Evolutionary conservation across 1,140 invertebrate species (phyloP), one percentile per base, ranked within the genome.

Genomic region (Drosophila novamexicana): DNA sequence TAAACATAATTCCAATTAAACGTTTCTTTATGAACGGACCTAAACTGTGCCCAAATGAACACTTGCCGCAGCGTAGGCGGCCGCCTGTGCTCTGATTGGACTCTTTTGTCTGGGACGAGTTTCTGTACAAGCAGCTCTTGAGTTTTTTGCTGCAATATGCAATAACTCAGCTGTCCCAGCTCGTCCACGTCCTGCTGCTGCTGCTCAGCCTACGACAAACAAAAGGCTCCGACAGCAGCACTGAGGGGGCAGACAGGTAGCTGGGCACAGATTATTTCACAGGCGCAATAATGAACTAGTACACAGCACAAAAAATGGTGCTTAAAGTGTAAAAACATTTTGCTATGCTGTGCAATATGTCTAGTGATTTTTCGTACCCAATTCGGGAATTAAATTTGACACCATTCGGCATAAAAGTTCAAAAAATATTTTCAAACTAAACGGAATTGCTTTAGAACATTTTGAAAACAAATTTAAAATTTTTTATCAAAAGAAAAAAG

Each of bases 1-100:
- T 75, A 67, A 79, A 66, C 82, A 74, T 88, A 88, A 83, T 89
- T 80, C 83, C 84, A 88, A 88, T 88, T 88, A 88, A 89, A 77
- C 63, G 74, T 59, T 89, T 50, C 68, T 88, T 89, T 89, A 88
- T 68, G 65, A 68, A 68, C 50, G 14, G 14, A 29, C 39, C 29
- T 16, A 74, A 81, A 59, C 37, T 49, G 57, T 61, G 73, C 56
- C 32, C 32, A 54, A 54, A 36, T 62, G n/a, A 47, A 59, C 70
- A 86, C 75, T 85, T 85, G 78, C 69, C 71, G 40, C 64, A 63
- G 18, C 39, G 4, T 29, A 16, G 50, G 62, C 22, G 22, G 22
- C 22, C 34, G 56, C 22, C 45, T 9, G 22, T 16, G 39, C 45
- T 65, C 49, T 58, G 37, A 49, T 70, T 64, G 40, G 52, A 62